Evolutionary conservation across 2,888 invertebrate species (phyloP).

Genomic region (Hemistola chrysoprasaria): DNA sequence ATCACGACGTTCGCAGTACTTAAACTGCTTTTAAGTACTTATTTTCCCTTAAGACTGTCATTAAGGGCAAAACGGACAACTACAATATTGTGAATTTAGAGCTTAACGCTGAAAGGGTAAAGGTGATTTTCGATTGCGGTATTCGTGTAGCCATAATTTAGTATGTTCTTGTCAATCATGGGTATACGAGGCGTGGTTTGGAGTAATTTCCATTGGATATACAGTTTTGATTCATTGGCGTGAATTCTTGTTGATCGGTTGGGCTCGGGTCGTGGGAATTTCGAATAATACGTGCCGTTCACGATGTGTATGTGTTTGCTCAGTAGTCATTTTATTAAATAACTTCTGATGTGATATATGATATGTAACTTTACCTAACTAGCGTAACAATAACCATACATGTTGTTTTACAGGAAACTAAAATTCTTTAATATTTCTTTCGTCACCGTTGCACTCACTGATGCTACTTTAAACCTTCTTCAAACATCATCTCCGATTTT

Average conservation of each 20-base stretch:
- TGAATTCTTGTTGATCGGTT: constrained; percentile 1
- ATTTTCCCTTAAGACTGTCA: constrained; percentile 11
- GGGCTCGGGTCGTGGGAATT: constrained; percentile 3
- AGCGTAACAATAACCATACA: too few species aligned
- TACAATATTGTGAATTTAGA: not conserved
- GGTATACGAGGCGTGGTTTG: constrained; percentile 6
- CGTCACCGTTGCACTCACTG: too few species aligned
- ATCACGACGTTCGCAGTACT: constrained; percentile 13
- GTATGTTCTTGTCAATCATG: constrained; percentile 9
- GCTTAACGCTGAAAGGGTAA: not conserved
- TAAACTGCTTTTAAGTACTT: constrained; percentile 17
- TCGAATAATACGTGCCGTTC: too few species aligned
- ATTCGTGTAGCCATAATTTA: too few species aligned
- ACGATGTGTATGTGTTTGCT: too few species aligned
- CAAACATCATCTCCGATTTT: too few species aligned
- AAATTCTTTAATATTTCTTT: too few species aligned
- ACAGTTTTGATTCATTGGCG: constrained; percentile 8
- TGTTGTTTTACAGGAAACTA: too few species aligned
- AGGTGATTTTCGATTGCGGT: not conserved
- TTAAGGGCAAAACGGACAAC: constrained; percentile 8
- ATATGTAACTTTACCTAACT: too few species aligned
- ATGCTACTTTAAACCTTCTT: too few species aligned
- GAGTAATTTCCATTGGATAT: constrained; percentile 3
- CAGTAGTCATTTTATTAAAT: too few species aligned
- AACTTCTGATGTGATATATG: too few species aligned